These are phyloP conservation scores for Odontamblyopus lacepedii DNA, from an alignment of 2,797 vertebrate genomes.

Conservation along the genomic window DNA sequence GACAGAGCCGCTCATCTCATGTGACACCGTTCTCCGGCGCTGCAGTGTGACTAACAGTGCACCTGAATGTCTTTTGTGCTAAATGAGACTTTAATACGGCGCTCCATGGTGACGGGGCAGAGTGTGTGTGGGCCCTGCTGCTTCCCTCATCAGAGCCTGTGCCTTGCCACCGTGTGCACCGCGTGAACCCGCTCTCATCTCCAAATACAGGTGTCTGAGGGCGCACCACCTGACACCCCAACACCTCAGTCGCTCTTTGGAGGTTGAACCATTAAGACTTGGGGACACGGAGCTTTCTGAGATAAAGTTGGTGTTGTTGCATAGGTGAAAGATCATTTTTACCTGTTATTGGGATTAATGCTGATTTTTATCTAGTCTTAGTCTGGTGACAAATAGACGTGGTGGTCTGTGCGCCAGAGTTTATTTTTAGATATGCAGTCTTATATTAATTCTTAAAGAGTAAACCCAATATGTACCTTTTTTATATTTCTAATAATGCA, in stretches of 20 bases:
- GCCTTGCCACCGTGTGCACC: constrained; percentile 62
- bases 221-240: constrained; percentile 50
- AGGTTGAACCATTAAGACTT: constrained; percentile 39
- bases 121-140: constrained; percentile 69
- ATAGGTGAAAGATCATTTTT: too few relatives aligned
- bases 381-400: too few relatives aligned
- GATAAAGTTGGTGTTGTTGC: too few relatives aligned
- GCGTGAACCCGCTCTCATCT: constrained; percentile 59
- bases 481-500: too few relatives aligned
- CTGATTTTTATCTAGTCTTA: too few relatives aligned
- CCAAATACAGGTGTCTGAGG: constrained; percentile 41
- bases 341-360: too few relatives aligned
- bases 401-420: too few relatives aligned
- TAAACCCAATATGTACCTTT: too few relatives aligned
- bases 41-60: constrained; percentile 69
- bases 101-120: constrained; percentile 74
- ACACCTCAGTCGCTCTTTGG: constrained; percentile 25
- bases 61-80: constrained; percentile 76
- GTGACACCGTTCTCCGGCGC: constrained; percentile 63
- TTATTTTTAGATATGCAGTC: too few relatives aligned
- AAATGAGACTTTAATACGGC: constrained; percentile 82
- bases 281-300: constrained; percentile 18
- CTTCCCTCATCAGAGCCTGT: constrained; percentile 67
- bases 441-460: too few relatives aligned
- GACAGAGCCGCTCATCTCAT: constrained; percentile 64